Evolutionary conservation across 30 jellyfish, hydroid and myxozoan species (phyloP).

Genomic region (Pelagia noctiluca): DNA sequence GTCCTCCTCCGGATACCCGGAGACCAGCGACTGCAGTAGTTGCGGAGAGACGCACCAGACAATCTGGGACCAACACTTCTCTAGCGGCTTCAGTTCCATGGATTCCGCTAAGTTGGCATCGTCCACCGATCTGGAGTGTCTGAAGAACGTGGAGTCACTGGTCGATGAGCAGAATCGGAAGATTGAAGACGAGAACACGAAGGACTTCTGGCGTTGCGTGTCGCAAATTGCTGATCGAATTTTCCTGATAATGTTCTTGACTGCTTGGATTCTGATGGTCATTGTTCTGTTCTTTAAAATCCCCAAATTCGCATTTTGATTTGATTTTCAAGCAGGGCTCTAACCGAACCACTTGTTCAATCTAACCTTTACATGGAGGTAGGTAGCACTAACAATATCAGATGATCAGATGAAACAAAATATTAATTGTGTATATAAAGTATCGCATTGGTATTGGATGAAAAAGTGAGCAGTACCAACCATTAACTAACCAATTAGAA

Average conservation of each 20-base stretch:
- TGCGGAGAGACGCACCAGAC: too few relatives aligned
- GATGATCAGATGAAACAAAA: neutral
- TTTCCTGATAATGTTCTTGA: slow-evolving; percentile 37
- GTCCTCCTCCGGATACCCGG: slow-evolving; percentile 72
- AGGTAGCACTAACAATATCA: too few relatives aligned
- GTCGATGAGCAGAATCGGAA: slow-evolving; percentile 33
- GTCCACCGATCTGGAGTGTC: slow-evolving; percentile 36
- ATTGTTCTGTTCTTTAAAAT: slow-evolving; percentile 41
- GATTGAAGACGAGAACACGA: slow-evolving; percentile 28
- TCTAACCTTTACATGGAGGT: too few relatives aligned
- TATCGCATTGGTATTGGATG: too few relatives aligned
- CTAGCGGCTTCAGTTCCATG: slow-evolving; percentile 43
- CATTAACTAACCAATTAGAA: too few relatives aligned
- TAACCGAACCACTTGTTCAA: too few relatives aligned
- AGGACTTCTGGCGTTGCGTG: slow-evolving; percentile 81
- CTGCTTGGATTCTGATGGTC: slow-evolving; percentile 64
- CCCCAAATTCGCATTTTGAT: slow-evolving; percentile 49
- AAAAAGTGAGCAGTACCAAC: too few relatives aligned
- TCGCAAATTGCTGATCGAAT: slow-evolving; percentile 78
- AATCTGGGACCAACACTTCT: slow-evolving; percentile 36
- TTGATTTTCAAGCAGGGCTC: neutral
- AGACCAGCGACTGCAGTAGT: slow-evolving; percentile 57
- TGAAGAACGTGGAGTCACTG: slow-evolving; percentile 43
- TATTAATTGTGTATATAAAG: too few relatives aligned
- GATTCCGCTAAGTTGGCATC: slow-evolving; percentile 31